Base-by-base conservation (phyloP, 2,113 vertebrate species). In the Ancistrus triradiatus region DNA sequence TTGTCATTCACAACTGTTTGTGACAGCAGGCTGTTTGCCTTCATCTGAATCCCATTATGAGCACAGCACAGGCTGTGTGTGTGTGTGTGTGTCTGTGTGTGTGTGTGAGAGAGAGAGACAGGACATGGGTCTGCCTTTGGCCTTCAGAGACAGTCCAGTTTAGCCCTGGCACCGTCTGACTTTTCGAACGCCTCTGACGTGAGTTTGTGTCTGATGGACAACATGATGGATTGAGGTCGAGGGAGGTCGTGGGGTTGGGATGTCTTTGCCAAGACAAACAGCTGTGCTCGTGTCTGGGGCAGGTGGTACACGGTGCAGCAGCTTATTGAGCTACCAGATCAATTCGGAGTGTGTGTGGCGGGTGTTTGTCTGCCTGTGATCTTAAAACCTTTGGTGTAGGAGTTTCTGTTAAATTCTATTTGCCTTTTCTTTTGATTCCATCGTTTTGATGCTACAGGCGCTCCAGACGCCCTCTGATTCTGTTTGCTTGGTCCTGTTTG, bases 201-300 rank as follows among this genome's bases (percentile, higher is more conserved):
- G 48, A 59, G 21, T 64, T 59, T 37, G 51, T 58, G 56, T 59
- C 52, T 74, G 78, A 77, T 68, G 63, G 47, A 61, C 56, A 71
- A 40, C n/a, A 58, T 85, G 85, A 88, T 86, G 79, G 82, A 86
- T 87, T 81, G 68, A 80, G 83, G 81, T 85, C 76, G 67, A 42
- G 49, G 51, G 19, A 74, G 85, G 82, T 86, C 72, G 38, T 59
- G 57, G 78, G 80, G 81, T 78, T 79, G 76, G 59, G 40, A 76
- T 81, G 78, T 80, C 78, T 72, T 77, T 70, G 80, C 78, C 79
- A 80, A 85, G 80, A 75, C 78, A 81, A 82, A 84, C 84, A 84
- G 84, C 85, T 87, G 84, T 70, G 78, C 74, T 80, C 52, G 68
- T 81, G 78, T 85, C 66, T 72, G 71, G 65, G 74, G 77, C 78